Conservation (phyloP, 2,888 invertebrate species). For the Ennomos erosarius region DNA sequence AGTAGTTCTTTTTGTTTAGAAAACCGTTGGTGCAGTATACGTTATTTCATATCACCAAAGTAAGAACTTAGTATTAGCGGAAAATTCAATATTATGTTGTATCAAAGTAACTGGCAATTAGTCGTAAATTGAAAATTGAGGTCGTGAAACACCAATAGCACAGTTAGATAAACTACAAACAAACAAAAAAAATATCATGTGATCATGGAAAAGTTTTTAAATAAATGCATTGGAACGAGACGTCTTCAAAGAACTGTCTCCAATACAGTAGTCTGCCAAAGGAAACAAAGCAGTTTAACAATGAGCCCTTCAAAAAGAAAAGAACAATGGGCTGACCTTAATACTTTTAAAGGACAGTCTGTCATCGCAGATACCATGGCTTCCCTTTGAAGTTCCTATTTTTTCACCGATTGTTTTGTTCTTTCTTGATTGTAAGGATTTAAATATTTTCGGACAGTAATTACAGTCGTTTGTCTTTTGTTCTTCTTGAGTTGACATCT, state of each 20-base stretch:
- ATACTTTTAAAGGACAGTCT: constrained; percentile 28
- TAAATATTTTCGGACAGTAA: constrained; percentile 9
- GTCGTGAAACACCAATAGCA: too few species aligned
- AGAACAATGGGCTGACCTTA: constrained; percentile 26
- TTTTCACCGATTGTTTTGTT: constrained; percentile 17
- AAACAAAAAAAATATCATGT: too few species aligned
- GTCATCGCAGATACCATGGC: constrained; percentile 26
- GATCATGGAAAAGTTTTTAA: neutral
- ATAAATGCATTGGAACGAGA: neutral
- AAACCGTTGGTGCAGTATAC: too few species aligned
- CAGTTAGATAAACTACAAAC: too few species aligned
- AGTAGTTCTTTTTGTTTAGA: too few species aligned
- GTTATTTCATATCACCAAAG: too few species aligned
- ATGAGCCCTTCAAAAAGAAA: constrained; percentile 29
- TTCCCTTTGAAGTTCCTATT: constrained; percentile 18
- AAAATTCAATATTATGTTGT: too few species aligned
- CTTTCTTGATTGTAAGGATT: constrained; percentile 15
- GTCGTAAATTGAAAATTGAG: too few species aligned
- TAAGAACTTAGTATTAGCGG: too few species aligned
- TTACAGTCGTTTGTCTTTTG: constrained; percentile 4
- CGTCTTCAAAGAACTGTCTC: neutral
- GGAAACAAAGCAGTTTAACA: constrained; percentile 29
- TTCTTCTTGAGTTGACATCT: neutral
- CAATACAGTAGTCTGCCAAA: constrained; percentile 21
- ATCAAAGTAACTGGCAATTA: too few species aligned